Conservation (phyloP, 2,888 invertebrate genomes). For the Abscondita cerata region DNA sequence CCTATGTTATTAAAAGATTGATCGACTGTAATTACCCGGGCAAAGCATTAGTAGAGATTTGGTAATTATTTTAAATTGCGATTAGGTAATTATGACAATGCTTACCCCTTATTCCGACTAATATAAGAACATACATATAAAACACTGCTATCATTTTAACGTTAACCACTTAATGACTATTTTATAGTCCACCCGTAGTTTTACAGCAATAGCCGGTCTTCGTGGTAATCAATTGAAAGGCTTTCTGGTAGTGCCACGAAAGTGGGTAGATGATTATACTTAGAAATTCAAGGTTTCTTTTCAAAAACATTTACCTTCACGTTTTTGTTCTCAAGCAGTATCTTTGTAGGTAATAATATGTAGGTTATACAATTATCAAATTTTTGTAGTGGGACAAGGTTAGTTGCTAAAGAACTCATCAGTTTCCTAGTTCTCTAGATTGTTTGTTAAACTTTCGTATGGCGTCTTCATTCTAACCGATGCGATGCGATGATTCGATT, state of each 20-base stretch:
- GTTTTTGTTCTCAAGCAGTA: neutral
- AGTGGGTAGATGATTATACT: neutral
- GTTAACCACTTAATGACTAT: neutral
- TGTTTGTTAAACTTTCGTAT: too few species aligned
- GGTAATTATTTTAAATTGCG: too few species aligned
- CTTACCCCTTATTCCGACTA: slow-evolving; percentile 11
- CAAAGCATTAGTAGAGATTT: too few species aligned
- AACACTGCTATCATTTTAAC: slow-evolving; percentile 8
- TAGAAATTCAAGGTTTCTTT: slow-evolving; percentile 3
- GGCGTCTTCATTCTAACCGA: too few species aligned
- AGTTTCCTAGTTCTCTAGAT: neutral
- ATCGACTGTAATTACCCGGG: too few species aligned
- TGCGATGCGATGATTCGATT: too few species aligned
- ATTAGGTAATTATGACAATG: too few species aligned
- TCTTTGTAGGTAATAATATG: neutral
- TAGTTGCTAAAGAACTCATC: neutral
- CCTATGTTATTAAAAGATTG: too few species aligned
- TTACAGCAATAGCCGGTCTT: neutral
- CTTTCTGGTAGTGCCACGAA: neutral
- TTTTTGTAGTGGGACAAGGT: slow-evolving; percentile 11
- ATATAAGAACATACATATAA: slow-evolving; percentile 9
- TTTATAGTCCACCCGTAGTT: neutral
- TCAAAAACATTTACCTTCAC: slow-evolving; percentile 3
- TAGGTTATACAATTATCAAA: slow-evolving; percentile 7
- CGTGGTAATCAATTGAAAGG: neutral